Evolutionary conservation across 1,140 invertebrate genomes (phyloP).

Genomic region (Cryptotermes secundus): DNA sequence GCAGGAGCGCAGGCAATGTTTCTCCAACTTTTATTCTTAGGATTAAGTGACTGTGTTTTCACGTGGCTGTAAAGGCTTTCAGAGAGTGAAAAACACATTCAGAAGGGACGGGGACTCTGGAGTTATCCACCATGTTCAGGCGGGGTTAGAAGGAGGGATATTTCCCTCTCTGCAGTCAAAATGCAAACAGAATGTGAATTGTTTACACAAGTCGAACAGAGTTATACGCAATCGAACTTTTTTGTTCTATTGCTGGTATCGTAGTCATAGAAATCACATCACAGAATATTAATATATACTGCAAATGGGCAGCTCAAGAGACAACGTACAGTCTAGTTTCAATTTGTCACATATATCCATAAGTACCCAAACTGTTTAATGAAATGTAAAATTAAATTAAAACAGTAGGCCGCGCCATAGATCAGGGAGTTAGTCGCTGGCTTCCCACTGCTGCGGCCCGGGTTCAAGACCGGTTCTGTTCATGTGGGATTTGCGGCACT

Average conservation of each 20-base stretch:
- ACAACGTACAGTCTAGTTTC: too few relatives aligned
- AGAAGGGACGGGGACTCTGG: background rate
- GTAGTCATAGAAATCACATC: background rate
- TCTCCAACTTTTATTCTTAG: background rate
- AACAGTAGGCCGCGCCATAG: too few relatives aligned
- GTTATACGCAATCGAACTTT: background rate
- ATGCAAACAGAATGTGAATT: background rate
- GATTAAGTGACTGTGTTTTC: conserved; percentile 1
- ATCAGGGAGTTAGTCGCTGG: too few relatives aligned
- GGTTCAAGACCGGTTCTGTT: too few relatives aligned
- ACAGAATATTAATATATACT: too few relatives aligned
- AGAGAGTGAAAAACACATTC: background rate
- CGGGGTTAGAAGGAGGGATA: background rate
- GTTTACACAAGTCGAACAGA: background rate
- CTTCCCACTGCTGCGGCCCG: too few relatives aligned
- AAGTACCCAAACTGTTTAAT: too few relatives aligned
- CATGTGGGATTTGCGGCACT: too few relatives aligned
- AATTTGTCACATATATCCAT: too few relatives aligned
- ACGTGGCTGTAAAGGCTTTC: background rate
- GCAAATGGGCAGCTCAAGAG: too few relatives aligned
- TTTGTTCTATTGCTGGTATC: background rate
- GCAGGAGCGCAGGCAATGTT: background rate
- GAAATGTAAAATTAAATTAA: too few relatives aligned
- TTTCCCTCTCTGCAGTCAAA: conserved; percentile 4
- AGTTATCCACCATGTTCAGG: background rate